phyloP scores from a whole-genome alignment of 2,888 invertebrate species.

The Germaria angustata region DNA sequence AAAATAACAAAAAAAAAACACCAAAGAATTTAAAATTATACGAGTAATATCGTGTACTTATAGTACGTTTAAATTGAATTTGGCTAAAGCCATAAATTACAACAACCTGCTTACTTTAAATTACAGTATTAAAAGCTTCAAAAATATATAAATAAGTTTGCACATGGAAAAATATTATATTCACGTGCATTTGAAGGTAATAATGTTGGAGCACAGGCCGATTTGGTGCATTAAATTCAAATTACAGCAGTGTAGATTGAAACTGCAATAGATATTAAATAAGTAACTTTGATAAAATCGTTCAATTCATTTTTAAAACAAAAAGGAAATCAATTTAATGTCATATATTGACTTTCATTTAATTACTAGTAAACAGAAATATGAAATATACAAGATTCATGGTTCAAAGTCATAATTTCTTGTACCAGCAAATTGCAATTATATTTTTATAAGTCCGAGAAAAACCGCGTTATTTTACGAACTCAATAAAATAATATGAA shows the following conservation, averaged over 20 bases:
- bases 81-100: constrained; percentile 62
- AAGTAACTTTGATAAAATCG: constrained; percentile 45
- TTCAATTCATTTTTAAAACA: constrained; percentile 49
- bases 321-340: constrained; percentile 39
- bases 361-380: no score
- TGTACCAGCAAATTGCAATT: no score
- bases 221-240: constrained; percentile 40
- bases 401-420: no score
- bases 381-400: no score
- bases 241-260: constrained; percentile 29
- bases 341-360: no score
- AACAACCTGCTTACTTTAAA: constrained; percentile 62
- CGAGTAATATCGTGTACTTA: not conserved
- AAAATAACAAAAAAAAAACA: constrained; percentile 23
- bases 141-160: constrained; percentile 48
- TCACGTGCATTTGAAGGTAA: not conserved
- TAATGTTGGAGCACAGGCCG: not conserved
- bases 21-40: constrained; percentile 39
- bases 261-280: constrained; percentile 54
- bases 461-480: no score
- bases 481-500: no score
- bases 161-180: not conserved
- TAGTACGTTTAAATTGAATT: constrained; percentile 58
- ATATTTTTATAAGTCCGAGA: no score
- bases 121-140: constrained; percentile 61